A percentile compares a stretch with the other conserved stretches of the same genome.
Evolutionary conservation across 2,113 vertebrate species (phyloP).

Genomic region (Siniperca chuatsi): DNA sequence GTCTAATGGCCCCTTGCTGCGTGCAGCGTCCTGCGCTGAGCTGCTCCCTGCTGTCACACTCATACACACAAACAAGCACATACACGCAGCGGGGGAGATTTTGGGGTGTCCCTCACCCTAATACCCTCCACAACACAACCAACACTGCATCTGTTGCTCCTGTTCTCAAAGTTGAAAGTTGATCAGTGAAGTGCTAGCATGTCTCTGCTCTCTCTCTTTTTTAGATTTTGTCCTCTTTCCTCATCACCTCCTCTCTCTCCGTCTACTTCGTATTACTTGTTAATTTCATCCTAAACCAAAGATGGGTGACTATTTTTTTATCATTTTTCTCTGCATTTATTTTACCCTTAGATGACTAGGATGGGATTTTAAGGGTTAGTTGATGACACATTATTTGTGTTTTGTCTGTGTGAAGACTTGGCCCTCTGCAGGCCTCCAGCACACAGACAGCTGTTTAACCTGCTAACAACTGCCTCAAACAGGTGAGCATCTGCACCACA

Average conservation of each 20-base stretch:
- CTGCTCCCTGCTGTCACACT: constrained; percentile 81
- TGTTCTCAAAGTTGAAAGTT: constrained; percentile 83
- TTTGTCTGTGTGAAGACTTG: constrained; percentile 30
- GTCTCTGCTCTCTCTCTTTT: constrained; percentile 37
- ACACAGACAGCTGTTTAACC: constrained; percentile 29
- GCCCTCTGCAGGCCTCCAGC: constrained; percentile 56
- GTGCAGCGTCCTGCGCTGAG: constrained; percentile 84
- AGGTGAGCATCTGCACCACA: constrained; percentile 75
- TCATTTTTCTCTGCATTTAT: constrained; percentile 15
- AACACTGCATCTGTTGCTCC: constrained; percentile 83
- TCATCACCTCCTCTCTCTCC: constrained; percentile 16
- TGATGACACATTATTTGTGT: not conserved
- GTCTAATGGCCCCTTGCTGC: constrained; percentile 88
- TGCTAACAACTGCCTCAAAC: constrained; percentile 54
- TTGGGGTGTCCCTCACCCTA: constrained; percentile 82
- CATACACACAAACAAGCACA: constrained; percentile 77
- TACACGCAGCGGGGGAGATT: constrained; percentile 79
- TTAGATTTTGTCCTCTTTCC: constrained; percentile 15
- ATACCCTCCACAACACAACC: constrained; percentile 81
- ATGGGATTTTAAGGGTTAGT: constrained; percentile 34
- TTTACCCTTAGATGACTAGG: constrained; percentile 3
- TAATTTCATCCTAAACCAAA: constrained; percentile 9
- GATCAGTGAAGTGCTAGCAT: constrained; percentile 69
- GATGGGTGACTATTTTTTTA: constrained; percentile 38
- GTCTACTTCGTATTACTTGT: constrained; percentile 13